Evolutionary conservation across 2,888 invertebrate species (phyloP), one percentile per base, ranked within the genome.

Genomic region (Spodoptera littoralis): DNA sequence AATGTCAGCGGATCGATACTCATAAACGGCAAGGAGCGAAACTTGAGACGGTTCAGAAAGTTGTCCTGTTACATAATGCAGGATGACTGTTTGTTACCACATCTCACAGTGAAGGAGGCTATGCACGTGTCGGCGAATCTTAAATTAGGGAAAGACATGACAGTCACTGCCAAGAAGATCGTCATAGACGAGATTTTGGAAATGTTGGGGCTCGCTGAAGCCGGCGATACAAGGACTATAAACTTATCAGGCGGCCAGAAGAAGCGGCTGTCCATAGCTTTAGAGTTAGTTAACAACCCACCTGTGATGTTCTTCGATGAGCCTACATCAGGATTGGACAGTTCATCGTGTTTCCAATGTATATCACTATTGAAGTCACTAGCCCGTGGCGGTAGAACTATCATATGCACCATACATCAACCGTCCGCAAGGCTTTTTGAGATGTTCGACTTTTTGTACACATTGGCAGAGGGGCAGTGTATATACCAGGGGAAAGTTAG

Each of bases 291-390:
- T 54, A 98, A 98, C 92, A 98, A 99, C 94, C 99, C 99, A 27
- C 99, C 99, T 73, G 98, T 99, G 68, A 99, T 99, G 98, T 99
- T 99, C 92, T 98, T 99, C 87, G 99, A 99, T 85, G 99, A 99
- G 90, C 99, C 99, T 2, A 97, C 97, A 46, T 97, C 98, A 83
- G 99, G 99, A 18, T 93, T 99, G 89, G 99, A 99, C 89, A 98
- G 98, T 88, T 98, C 98, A 44, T 98, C 98, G 56, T 98, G 98
- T 94, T 98, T 98, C 94, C 98, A 98, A 91, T 97, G 98, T 90
- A 96, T 99, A 86, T 97, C 97, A 67, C 92, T 99, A 84, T 95
- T 99, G 85, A 98, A 98, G 92, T 97, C 97, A 0, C 92, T 99
- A 80, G 98, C 99, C 12, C 95, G 98, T 81, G 98, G 98, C 54